A percentile compares a stretch with the other conserved stretches of the same genome.
phyloP scores from a whole-genome alignment of 2,888 invertebrate genomes.

The Clanis bilineata region DNA sequence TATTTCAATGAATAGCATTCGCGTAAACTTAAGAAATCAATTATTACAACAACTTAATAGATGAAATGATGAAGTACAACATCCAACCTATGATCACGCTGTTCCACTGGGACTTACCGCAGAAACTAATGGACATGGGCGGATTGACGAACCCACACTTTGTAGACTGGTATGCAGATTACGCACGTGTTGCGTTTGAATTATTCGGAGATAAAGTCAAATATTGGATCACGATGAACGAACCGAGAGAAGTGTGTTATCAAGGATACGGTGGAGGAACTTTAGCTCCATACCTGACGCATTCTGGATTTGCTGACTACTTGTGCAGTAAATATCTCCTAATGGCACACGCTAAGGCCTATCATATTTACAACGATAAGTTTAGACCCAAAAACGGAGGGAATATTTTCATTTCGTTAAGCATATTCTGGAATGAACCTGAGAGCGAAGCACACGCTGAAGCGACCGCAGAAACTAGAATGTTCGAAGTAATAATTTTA shows the following conservation, averaged over 20 bases:
- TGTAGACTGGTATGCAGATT: slow-evolving; percentile 67
- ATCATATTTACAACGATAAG: slow-evolving; percentile 55
- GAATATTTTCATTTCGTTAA: slow-evolving; percentile 42
- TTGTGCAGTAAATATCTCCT: slow-evolving; percentile 68
- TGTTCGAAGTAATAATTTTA: slow-evolving; percentile 42
- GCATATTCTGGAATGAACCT: slow-evolving; percentile 47
- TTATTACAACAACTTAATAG: slow-evolving; percentile 73
- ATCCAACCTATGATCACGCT: slow-evolving; percentile 83
- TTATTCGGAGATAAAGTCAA: slow-evolving; percentile 70
- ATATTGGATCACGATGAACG: slow-evolving; percentile 82
- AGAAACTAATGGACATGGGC: slow-evolving; percentile 73
- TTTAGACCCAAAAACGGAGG: slow-evolving; percentile 46
- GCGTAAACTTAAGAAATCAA: no score
- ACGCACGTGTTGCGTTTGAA: slow-evolving; percentile 60
- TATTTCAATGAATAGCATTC: no score
- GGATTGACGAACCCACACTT: slow-evolving; percentile 73
- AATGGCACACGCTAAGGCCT: slow-evolving; percentile 76
- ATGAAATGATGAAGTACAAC: slow-evolving; percentile 78
- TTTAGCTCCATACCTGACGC: slow-evolving; percentile 47
- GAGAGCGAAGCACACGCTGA: slow-evolving; percentile 48
- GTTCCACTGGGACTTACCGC: slow-evolving; percentile 77
- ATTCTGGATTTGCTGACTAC: slow-evolving; percentile 65
- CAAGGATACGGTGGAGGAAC: slow-evolving; percentile 59
- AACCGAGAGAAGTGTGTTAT: slow-evolving; percentile 60
- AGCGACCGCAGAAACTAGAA: slow-evolving; percentile 48